phyloP scores from a whole-genome alignment of 2,888 invertebrate species.

The Papilio gigon region DNA sequence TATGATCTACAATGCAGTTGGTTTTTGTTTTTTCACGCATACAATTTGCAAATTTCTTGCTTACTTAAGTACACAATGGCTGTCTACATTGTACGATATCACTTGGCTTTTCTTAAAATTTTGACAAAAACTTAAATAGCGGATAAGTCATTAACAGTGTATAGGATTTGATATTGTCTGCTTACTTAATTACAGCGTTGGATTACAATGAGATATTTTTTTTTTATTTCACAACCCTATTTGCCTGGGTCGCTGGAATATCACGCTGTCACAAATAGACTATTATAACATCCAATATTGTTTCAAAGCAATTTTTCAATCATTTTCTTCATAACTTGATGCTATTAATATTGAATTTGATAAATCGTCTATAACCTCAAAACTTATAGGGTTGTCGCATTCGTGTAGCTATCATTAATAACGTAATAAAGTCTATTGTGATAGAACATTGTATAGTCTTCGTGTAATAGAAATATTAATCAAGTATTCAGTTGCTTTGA shows the following conservation, averaged over 20 bases:
- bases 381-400: slow-evolving; percentile 14
- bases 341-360: slow-evolving; percentile 1
- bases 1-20: too few relatives aligned
- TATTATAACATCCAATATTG: slow-evolving; percentile 45
- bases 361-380: slow-evolving; percentile 17
- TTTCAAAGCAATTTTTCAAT: slow-evolving; percentile 38
- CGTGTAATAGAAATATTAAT: slow-evolving; percentile 20
- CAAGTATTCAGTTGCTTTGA: slow-evolving; percentile 17
- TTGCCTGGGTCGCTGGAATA: slow-evolving; percentile 60
- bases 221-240: slow-evolving; percentile 2
- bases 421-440: background rate
- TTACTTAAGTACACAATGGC: slow-evolving; percentile 33
- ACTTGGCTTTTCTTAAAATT: background rate
- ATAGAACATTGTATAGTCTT: slow-evolving; percentile 3
- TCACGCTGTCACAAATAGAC: slow-evolving; percentile 51
- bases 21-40: too few relatives aligned
- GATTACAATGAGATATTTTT: background rate
- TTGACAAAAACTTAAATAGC: background rate
- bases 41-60: too few relatives aligned
- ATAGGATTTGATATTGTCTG: background rate
- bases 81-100: background rate
- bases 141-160: background rate
- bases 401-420: slow-evolving; percentile 6
- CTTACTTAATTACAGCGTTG: background rate
- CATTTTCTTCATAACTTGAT: slow-evolving; percentile 25